Conservation (phyloP, 2,113 vertebrate genomes). For the Merops nubicus region DNA sequence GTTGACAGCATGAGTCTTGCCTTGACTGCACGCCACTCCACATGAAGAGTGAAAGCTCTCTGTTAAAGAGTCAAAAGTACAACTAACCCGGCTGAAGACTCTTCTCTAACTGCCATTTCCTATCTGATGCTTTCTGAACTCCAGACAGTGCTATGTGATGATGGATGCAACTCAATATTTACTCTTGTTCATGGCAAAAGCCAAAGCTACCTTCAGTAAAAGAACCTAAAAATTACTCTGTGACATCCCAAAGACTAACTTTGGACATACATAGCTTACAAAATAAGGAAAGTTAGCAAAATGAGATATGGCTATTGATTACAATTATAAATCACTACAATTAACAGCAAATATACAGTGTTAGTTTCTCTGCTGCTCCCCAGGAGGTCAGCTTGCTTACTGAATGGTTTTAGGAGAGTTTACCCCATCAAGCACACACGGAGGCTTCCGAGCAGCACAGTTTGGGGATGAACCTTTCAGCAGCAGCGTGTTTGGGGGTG, state of each 20-base stretch:
- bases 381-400: neutral
- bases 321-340: neutral
- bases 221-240: neutral
- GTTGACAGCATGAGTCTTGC: neutral
- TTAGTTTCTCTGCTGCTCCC: neutral
- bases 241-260: neutral
- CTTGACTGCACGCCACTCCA: neutral
- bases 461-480: too few species aligned
- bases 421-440: neutral
- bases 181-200: neutral
- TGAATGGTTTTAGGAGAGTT: neutral
- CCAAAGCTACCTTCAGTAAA: neutral
- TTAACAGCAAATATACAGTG: neutral
- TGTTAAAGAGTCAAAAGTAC: neutral
- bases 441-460: too few species aligned
- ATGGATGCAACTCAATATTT: neutral
- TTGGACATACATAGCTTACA: too few species aligned
- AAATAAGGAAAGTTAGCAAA: neutral
- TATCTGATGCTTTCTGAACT: neutral
- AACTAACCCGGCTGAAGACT: neutral
- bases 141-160: neutral
- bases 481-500: neutral
- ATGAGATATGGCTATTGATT: neutral
- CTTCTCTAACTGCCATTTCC: neutral
- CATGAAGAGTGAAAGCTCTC: neutral